A percentile compares a stretch with the other conserved stretches of the same genome.
These are phyloP conservation scores for Perdita meconis DNA, from an alignment of 2,888 invertebrate genomes.

Conservation along the genomic window DNA sequence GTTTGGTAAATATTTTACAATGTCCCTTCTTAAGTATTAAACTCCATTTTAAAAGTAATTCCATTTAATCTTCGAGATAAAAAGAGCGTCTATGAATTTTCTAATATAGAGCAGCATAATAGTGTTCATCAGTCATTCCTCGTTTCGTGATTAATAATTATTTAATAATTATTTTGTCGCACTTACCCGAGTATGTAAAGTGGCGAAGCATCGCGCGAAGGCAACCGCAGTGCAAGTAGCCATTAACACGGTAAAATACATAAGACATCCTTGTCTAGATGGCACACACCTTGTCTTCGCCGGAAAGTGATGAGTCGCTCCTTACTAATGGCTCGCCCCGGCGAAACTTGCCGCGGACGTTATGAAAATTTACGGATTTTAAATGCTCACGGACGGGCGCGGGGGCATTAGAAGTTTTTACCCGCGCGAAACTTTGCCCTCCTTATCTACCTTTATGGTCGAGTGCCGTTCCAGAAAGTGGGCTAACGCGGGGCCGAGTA, in stretches of 20 bases:
- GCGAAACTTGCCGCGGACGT: constrained; percentile 60
- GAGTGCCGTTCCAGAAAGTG: constrained; percentile 71
- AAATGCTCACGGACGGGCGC: constrained; percentile 66
- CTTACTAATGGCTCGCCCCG: constrained; percentile 53
- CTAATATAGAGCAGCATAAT: too few species aligned
- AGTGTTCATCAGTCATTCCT: too few species aligned
- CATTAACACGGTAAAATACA: constrained; percentile 6
- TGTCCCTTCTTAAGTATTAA: too few species aligned
- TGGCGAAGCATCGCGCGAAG: neutral
- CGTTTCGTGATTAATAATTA: neutral
- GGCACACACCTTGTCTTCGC: constrained; percentile 13
- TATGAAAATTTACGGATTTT: constrained; percentile 78
- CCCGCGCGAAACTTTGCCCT: constrained; percentile 66
- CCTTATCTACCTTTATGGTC: constrained; percentile 76
- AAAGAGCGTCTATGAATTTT: too few species aligned
- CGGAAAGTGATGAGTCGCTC: constrained; percentile 17
- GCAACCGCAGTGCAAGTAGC: neutral
- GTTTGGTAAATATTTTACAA: too few species aligned
- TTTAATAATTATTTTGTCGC: neutral
- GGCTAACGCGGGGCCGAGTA: constrained; percentile 71
- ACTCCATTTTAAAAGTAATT: too few species aligned
- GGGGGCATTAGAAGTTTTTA: constrained; percentile 69
- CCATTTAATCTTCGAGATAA: too few species aligned
- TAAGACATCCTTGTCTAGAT: constrained; percentile 14
- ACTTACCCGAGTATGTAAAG: neutral